Conservation (phyloP, 1,140 invertebrate genomes). For the Alviniconcha marisindica region DNA sequence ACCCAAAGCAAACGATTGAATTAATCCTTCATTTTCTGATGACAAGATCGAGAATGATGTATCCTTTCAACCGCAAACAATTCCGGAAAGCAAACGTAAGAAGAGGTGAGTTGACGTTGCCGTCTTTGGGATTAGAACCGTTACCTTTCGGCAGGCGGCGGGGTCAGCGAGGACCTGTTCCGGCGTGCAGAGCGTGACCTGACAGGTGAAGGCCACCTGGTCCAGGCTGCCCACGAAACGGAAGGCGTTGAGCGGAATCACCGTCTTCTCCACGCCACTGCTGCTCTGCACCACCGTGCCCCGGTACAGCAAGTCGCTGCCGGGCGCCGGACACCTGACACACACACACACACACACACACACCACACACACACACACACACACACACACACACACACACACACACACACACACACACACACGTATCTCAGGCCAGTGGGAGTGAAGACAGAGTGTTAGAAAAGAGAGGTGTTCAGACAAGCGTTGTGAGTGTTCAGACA, state of each 20-base stretch:
- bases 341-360: not conserved
- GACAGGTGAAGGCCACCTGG: conserved; percentile 8
- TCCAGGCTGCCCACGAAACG: not conserved
- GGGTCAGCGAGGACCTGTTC: not conserved
- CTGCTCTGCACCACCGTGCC: not conserved
- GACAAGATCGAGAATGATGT: too few relatives aligned
- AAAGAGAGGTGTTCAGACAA: too few relatives aligned
- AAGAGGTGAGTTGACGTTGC: too few relatives aligned
- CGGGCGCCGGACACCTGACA: not conserved
- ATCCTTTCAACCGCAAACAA: too few relatives aligned
- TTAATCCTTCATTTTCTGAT: too few relatives aligned
- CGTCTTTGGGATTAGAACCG: too few relatives aligned
- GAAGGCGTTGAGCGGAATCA: not conserved
- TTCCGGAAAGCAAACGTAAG: too few relatives aligned
- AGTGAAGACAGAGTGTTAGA: too few relatives aligned
- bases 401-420: not conserved
- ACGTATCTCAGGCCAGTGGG: too few relatives aligned
- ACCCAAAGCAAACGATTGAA: too few relatives aligned
- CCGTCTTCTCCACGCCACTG: not conserved
- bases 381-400: conserved; percentile 6
- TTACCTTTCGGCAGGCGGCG: not conserved
- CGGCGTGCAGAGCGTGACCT: not conserved
- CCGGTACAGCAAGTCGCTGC: not conserved
- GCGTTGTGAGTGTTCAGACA: too few relatives aligned
- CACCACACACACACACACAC: conserved; percentile 22